A percentile compares a stretch with the other conserved stretches of the same genome.
These are phyloP conservation scores for Leptoclinus maculatus DNA, from an alignment of 2,797 vertebrate species.

Conservation along the genomic window DNA sequence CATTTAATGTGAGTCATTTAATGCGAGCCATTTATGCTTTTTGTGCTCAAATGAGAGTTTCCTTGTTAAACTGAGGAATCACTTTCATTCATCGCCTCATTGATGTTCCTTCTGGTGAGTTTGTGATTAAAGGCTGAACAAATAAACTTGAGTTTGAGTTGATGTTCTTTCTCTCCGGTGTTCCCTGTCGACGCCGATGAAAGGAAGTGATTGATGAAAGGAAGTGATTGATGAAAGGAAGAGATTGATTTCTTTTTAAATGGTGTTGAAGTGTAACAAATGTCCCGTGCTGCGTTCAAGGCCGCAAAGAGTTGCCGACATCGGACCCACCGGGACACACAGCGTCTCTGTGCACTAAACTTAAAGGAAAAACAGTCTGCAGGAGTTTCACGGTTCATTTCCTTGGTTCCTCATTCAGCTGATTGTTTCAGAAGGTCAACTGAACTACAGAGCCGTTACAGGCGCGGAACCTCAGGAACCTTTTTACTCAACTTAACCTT, in stretches of 20 bases:
- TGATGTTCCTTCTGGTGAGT: background rate
- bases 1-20: background rate
- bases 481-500: constrained; percentile 27
- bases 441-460: background rate
- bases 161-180: background rate
- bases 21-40: background rate
- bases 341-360: background rate
- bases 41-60: background rate
- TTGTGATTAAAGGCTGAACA: constrained; percentile 26
- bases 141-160: background rate
- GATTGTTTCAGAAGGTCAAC: constrained; percentile 29
- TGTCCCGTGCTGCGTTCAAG: constrained; percentile 49
- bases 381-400: constrained; percentile 49
- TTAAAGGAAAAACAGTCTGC: background rate
- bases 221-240: background rate
- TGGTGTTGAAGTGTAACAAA: constrained; percentile 26
- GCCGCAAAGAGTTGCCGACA: background rate
- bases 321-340: background rate
- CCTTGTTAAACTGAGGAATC: background rate
- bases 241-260: constrained; percentile 46
- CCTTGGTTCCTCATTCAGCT: background rate
- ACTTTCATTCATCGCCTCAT: constrained; percentile 7
- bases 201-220: constrained; percentile 1
- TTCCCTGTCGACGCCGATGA: background rate
- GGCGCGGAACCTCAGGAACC: constrained; percentile 4